Conservation (phyloP, 2,113 vertebrate species). For the Corynorhinus townsendii region DNA sequence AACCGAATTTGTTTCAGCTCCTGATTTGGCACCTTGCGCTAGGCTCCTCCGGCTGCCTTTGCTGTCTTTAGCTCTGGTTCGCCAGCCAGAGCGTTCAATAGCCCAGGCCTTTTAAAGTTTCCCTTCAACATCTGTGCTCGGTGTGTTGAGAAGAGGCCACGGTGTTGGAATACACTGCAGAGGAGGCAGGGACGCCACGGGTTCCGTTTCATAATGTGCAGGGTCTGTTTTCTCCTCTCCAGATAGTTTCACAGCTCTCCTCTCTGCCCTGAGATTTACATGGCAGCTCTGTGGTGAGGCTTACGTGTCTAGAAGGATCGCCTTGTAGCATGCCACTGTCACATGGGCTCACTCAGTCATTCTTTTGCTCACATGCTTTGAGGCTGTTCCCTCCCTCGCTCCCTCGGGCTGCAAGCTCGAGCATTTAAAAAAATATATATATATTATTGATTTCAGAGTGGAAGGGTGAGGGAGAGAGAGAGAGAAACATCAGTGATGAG, state of each 20-base stretch:
- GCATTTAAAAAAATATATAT: no score
- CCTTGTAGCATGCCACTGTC: not conserved
- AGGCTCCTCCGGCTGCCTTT: not conserved
- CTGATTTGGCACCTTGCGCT: constrained; percentile 24
- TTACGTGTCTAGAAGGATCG: not conserved
- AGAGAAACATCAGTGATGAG: no score
- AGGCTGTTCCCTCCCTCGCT: not conserved
- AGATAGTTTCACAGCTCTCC: not conserved
- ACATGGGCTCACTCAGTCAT: no score
- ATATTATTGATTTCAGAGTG: no score
- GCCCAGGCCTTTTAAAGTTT: not conserved
- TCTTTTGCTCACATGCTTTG: rapidly evolving
- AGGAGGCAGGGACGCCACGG: not conserved
- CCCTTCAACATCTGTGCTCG: not conserved
- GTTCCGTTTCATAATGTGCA: rapidly evolving
- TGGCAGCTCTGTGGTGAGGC: not conserved
- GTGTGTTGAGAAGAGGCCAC: not conserved
- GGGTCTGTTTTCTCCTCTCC: not conserved
- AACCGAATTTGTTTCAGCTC: constrained; percentile 37
- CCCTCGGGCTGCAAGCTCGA: not conserved
- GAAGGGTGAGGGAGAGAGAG: no score
- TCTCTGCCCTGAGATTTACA: not conserved
- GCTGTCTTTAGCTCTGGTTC: not conserved
- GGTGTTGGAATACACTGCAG: not conserved
- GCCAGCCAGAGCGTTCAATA: not conserved